Evolutionary conservation across 2,113 vertebrate species (phyloP), one percentile per base, ranked within the genome.

Genomic region (Nothocercus nigrocapillus): DNA sequence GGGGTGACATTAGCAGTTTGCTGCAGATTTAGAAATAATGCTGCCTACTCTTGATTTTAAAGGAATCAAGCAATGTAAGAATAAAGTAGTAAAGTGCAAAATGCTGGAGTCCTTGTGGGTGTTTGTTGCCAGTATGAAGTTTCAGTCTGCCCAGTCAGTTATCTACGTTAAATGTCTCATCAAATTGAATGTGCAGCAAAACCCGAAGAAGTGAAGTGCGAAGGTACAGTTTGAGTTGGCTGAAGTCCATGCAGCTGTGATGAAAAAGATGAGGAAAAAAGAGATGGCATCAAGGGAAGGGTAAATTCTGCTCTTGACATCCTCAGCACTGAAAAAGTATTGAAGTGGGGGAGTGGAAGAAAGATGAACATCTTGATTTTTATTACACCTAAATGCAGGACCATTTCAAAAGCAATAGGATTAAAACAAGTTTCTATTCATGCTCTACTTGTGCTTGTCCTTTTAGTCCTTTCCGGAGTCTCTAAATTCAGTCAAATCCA

Each of bases 301-400:
- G 86, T 97, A 97, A 94, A 97, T 97, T 94, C 76, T 94, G 12
- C 49, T 94, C 80, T 92, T 97, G 95, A 95, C 95, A 81, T 96
- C 88, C 69, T 90, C 94, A 78, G 64, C 22, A 13, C 59, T 54
- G 72, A 90, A 91, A 85, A 97, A 90, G 82, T 84, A 93, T 66
- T 88, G 85, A 77, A 30, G 77, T 75, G 56, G 70, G 70, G 47
- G 62, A 85, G 25, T 85, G 66, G 84, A 95, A 92, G 90, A 94
- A 90, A 91, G 77, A 90, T 75, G 68, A 96, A 95, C 81, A 87
- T 96, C 95, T 96, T 96, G 93, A 89, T 92, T 95, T 97, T 96
- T 97, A 96, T 95, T 95, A 30, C 85, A 89, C 7, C 1, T 69
- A 89, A 87, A 73, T 0, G 12, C 64, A 89, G 80, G 27, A 32